A percentile compares a stretch with the other conserved stretches of the same genome.
These are phyloP conservation scores for Rhyacichthys aspro DNA, from an alignment of 2,797 vertebrate species.

Conservation along the genomic window DNA sequence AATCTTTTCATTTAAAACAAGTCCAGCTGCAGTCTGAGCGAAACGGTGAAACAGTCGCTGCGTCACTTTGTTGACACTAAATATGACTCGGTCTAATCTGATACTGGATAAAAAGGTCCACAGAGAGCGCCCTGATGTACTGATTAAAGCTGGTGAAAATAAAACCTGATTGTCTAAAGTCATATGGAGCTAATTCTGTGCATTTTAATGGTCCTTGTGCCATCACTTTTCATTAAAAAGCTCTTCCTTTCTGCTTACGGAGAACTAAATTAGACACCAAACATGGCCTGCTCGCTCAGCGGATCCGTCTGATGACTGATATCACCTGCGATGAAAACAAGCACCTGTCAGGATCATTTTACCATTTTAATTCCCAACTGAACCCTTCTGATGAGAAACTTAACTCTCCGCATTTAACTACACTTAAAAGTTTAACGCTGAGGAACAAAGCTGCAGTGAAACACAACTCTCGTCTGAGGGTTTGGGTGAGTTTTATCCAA, in stretches of 20 bases:
- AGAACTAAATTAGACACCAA: slow-evolving; percentile 59
- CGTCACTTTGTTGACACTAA: slow-evolving; percentile 28
- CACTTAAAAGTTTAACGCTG: slow-evolving; percentile 9
- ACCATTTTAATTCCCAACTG: slow-evolving; percentile 46
- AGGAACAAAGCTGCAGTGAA: too few species aligned
- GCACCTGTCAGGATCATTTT: slow-evolving; percentile 62
- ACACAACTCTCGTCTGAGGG: too few species aligned
- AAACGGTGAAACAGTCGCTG: too few species aligned
- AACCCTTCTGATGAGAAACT: slow-evolving; percentile 14
- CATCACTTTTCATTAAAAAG: slow-evolving; percentile 60
- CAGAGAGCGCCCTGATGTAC: not conserved
- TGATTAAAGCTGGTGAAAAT: slow-evolving; percentile 2
- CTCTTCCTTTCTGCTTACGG: slow-evolving; percentile 37
- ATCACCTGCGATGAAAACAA: slow-evolving; percentile 61
- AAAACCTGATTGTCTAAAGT: slow-evolving; percentile 29
- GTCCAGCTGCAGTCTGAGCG: too few species aligned
- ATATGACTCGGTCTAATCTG: slow-evolving; percentile 22
- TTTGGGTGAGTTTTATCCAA: too few species aligned
- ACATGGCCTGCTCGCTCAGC: slow-evolving; percentile 47
- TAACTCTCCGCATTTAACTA: slow-evolving; percentile 4
- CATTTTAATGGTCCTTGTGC: slow-evolving; percentile 46
- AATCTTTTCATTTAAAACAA: too few species aligned
- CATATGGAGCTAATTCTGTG: slow-evolving; percentile 35
- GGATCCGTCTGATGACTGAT: slow-evolving; percentile 54
- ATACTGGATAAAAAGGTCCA: slow-evolving; percentile 12